Percentiles rank a stretch among this genome's conserved stretches.
These are phyloP conservation scores for Cryptus armator DNA, from an alignment of 2,888 invertebrate genomes.

Conservation along the genomic window DNA sequence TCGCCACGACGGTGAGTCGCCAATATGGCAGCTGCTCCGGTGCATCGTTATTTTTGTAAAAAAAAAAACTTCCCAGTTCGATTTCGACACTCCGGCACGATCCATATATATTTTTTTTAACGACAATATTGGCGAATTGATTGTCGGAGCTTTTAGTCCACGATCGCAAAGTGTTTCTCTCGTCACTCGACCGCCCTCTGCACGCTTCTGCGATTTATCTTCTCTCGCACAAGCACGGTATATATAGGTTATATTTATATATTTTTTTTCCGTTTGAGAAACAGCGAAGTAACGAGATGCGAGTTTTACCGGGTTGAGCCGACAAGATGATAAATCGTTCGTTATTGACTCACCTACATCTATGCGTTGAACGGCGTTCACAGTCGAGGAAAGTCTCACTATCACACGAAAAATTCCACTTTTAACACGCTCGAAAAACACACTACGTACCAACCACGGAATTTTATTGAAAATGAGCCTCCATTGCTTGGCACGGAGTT, in stretches of 20 bases:
- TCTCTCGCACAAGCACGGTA: constrained; percentile 15
- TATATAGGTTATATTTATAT: constrained; percentile 77
- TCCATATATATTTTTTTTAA: neutral
- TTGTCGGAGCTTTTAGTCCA: neutral
- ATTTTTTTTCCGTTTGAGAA: constrained; percentile 60
- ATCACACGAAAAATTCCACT: constrained; percentile 79
- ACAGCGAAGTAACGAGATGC: constrained; percentile 41
- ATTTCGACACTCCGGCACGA: neutral
- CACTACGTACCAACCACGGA: constrained; percentile 80
- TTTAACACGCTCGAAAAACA: constrained; percentile 80
- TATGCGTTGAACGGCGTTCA: constrained; percentile 77
- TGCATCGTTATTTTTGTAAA: constrained; percentile 36
- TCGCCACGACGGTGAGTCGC: constrained; percentile 39
- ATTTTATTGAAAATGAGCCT: constrained; percentile 82
- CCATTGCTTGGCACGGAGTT: constrained; percentile 83
- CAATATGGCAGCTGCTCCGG: constrained; percentile 62
- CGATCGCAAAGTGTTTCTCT: constrained; percentile 15
- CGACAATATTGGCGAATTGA: constrained; percentile 3
- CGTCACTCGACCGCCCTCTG: constrained; percentile 50
- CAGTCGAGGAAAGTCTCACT: constrained; percentile 79
- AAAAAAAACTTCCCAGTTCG: neutral
- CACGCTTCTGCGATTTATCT: constrained; percentile 45
- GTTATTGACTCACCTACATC: constrained; percentile 73
- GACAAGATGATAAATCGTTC: neutral
- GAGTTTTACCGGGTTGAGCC: constrained; percentile 14